Conservation (phyloP, 2,113 vertebrate genomes). For the Mus spicilegus region DNA sequence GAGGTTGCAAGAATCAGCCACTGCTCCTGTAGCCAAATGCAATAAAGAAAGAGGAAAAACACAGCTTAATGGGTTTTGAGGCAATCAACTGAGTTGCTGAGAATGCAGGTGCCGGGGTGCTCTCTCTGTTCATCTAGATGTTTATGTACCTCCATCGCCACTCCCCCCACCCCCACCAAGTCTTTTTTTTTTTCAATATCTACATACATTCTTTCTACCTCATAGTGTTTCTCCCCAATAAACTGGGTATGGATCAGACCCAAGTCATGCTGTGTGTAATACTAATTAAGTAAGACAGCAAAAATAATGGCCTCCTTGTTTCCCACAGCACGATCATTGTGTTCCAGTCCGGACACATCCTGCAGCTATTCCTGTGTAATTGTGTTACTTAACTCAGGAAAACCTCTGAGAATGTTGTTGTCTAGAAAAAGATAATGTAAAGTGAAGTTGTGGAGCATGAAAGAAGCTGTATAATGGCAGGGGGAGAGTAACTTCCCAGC, state of each 20-base stretch:
- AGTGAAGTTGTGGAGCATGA: conserved; percentile 45
- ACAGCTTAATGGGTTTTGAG: conserved; percentile 57
- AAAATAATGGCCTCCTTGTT: conserved; percentile 69
- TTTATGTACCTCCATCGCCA: conserved; percentile 43
- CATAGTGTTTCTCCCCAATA: conserved; percentile 66
- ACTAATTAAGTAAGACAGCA: conserved; percentile 79
- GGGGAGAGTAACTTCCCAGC: conserved; percentile 43
- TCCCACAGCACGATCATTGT: neutral
- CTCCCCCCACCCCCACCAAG: neutral
- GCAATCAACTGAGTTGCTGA: conserved; percentile 62
- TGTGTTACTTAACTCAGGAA: conserved; percentile 59
- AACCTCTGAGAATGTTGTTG: conserved; percentile 63
- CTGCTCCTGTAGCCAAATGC: conserved; percentile 64
- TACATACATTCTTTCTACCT: conserved; percentile 69
- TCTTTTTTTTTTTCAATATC: conserved; percentile 47
- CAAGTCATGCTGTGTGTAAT: conserved; percentile 72
- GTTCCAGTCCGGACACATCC: conserved; percentile 66
- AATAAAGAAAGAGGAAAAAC: conserved; percentile 46
- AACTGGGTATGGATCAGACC: conserved; percentile 60
- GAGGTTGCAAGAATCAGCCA: conserved; percentile 27
- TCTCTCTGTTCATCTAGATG: conserved; percentile 18
- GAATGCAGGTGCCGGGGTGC: conserved; percentile 71
- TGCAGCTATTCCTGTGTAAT: conserved; percentile 57
- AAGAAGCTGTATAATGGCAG: conserved; percentile 27
- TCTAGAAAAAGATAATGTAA: conserved; percentile 62